Base-by-base conservation (phyloP, 2,888 invertebrate genomes). In the Galerucella nymphaeae region DNA sequence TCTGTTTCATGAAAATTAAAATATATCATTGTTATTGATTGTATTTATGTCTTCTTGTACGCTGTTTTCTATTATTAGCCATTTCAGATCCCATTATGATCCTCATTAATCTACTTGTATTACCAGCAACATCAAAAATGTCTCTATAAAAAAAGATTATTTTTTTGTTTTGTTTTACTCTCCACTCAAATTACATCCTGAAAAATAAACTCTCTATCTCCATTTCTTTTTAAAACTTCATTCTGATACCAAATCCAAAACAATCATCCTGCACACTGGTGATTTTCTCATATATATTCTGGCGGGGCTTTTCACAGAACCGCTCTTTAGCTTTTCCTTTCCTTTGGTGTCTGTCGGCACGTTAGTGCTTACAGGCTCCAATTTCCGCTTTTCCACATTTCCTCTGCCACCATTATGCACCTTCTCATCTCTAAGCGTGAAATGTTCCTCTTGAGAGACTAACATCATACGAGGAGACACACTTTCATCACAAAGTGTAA, bases 321-420 rank as follows among this genome's bases (percentile, higher is more conserved):
- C 57, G 59, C 59, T 59, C 41, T n/a, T 59, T n/a, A n/a, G 38
- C 59, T 59, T 59, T 59, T 38, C 59, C 67, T 67, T 67, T 59
- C 45, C 67, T 67, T 66, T 59, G 42, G 67, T 48, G 53, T 57
- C 67, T 67, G 41, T 18, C 57, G 57, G 16, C 66, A 66, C 2
- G 55, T 67, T 67, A 67, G 58, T 42, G 67, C 67, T 67, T 45
- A 42, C 18, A 67, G 67, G 48, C 67, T 59, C n/a, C 48, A 67
- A 67, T 67, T 67, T 67, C 67, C 67, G 67, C 59, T 67, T 59
- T 67, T 59, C 59, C 59, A 59, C 59, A 59, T 59, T 59, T 59
- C 41, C 59, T 59, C 16, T 59, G 38, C 59, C 16, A 11, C 59
- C 59, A 59, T 59, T 59, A 59, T 59, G 30, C 59, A 14, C 9